Evolutionary conservation across 2,113 vertebrate genomes (phyloP).

Genomic region (Vidua macroura): DNA sequence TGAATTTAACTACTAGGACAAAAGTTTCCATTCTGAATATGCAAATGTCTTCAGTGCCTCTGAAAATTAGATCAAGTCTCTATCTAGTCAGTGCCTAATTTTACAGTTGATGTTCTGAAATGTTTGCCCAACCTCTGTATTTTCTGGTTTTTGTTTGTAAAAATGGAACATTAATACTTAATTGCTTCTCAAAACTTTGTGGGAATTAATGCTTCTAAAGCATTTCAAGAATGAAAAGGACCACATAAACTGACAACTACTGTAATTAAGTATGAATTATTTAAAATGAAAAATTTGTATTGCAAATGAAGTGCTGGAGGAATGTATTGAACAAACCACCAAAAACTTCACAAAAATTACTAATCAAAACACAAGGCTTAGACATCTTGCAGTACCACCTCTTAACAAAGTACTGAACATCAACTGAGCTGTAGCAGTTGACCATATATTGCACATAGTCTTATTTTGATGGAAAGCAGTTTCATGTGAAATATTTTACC

Average conservation of each 20-base stretch:
- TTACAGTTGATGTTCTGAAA: conserved; percentile 60
- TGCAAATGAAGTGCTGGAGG: conserved; percentile 60
- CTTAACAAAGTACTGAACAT: conserved; percentile 10
- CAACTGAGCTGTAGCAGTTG: neutral
- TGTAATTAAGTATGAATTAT: conserved; percentile 66
- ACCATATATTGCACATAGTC: neutral
- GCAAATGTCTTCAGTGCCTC: conserved; percentile 53
- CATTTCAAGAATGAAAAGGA: conserved; percentile 68
- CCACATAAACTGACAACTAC: conserved; percentile 61
- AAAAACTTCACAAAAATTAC: conserved; percentile 51
- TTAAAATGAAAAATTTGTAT: conserved; percentile 65
- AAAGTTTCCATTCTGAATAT: conserved; percentile 58
- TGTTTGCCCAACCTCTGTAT: conserved; percentile 64
- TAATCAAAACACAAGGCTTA: conserved; percentile 45
- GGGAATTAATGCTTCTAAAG: conserved; percentile 64
- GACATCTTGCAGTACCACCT: conserved; percentile 16
- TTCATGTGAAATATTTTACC: neutral
- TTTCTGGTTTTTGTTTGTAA: conserved; percentile 56
- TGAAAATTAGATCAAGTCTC: conserved; percentile 56
- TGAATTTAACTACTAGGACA: conserved; percentile 40
- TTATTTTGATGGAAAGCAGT: neutral
- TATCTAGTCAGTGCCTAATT: conserved; percentile 62
- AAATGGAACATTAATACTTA: conserved; percentile 62
- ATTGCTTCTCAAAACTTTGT: conserved; percentile 65
- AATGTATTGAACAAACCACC: conserved; percentile 53